Percentiles rank a stretch among this genome's conserved stretches.
These are phyloP conservation scores for Tetrao urogallus DNA, from an alignment of 2,113 vertebrate species.

Conservation along the genomic window DNA sequence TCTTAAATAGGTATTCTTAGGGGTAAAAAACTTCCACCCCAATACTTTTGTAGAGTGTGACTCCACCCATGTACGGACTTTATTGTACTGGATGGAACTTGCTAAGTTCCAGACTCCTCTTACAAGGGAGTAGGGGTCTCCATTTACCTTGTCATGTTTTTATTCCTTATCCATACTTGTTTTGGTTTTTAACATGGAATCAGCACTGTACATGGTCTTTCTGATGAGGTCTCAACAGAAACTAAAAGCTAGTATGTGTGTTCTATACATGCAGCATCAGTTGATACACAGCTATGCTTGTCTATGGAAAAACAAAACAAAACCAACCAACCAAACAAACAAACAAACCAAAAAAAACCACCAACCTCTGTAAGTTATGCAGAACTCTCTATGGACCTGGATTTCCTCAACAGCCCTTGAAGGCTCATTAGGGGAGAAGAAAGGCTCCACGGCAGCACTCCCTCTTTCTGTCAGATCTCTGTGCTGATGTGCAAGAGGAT, in stretches of 20 bases:
- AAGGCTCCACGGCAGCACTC: neutral
- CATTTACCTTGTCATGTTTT: neutral
- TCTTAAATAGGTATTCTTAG: neutral
- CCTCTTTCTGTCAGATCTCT: neutral
- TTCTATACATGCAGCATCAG: neutral
- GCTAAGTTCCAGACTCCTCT: neutral
- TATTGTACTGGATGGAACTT: neutral
- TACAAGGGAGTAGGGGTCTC: neutral
- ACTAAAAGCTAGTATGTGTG: neutral
- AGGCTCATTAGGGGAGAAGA: neutral
- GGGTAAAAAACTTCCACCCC: neutral
- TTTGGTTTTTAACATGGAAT: neutral
- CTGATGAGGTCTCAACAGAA: neutral
- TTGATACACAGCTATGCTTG: neutral
- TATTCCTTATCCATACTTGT: neutral
- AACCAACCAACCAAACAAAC: neutral
- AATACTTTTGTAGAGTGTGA: neutral
- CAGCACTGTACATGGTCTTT: neutral
- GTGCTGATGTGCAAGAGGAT: fast-evolving
- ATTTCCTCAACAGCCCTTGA: neutral
- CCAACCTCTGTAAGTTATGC: neutral
- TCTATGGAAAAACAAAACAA: neutral
- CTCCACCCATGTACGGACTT: neutral
- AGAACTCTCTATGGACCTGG: neutral
- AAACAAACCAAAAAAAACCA: neutral